These are phyloP conservation scores for Onychostoma macrolepis DNA, from an alignment of 2,113 vertebrate species.

Conservation along the genomic window DNA sequence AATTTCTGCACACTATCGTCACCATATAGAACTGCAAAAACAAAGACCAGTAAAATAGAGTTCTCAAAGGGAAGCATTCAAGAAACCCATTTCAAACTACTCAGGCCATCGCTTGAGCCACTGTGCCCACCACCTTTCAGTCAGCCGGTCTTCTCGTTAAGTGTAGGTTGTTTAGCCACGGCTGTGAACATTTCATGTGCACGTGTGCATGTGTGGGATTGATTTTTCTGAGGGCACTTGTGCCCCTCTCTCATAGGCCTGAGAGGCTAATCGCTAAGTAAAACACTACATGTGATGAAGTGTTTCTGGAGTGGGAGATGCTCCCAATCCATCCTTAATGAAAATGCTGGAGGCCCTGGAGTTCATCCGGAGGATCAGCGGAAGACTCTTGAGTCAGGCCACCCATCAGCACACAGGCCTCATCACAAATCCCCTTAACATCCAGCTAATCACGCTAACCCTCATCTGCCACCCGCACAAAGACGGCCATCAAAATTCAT, in stretches of 20 bases:
- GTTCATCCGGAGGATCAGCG: constrained; percentile 90
- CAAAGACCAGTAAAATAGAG: neutral
- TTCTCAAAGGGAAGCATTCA: neutral
- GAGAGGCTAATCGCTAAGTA: constrained; percentile 99
- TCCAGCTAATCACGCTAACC: constrained; percentile 83
- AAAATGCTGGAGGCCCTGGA: constrained; percentile 91
- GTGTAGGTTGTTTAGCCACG: neutral
- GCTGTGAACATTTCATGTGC: neutral
- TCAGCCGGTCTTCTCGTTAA: neutral
- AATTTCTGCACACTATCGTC: neutral
- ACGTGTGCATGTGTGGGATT: constrained; percentile 66
- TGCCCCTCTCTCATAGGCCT: constrained; percentile 87
- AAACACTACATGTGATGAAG: constrained; percentile 99
- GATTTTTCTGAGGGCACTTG: constrained; percentile 80
- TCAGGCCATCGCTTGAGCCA: neutral
- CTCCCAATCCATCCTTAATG: constrained; percentile 99
- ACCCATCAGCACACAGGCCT: constrained; percentile 83
- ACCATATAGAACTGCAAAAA: neutral
- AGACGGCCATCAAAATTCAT: constrained; percentile 83
- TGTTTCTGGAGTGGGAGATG: constrained; percentile 96
- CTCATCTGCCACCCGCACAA: constrained; percentile 75
- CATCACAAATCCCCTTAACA: constrained; percentile 82
- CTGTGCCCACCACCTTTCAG: neutral
- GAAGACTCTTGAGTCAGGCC: constrained; percentile 79
- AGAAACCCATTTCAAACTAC: neutral